Evolutionary conservation across 1,140 invertebrate species (phyloP).

Genomic region (Drosophila bifasciata): DNA sequence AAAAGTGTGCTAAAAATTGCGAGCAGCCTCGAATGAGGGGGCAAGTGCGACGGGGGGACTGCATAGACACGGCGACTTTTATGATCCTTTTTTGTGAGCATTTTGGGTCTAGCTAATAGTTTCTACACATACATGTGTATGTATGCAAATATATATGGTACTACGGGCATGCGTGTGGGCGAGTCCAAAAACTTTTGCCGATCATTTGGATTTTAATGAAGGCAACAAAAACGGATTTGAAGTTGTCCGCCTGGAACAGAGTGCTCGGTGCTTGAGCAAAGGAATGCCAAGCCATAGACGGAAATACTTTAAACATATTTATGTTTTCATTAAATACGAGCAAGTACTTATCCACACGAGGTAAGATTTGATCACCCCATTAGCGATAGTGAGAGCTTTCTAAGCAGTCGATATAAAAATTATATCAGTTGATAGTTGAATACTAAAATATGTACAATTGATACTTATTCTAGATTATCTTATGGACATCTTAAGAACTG

Average conservation of each 20-base stretch:
- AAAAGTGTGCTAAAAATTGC: constrained; percentile 74
- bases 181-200: constrained; percentile 14
- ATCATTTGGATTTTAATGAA: constrained; percentile 40
- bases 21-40: constrained; percentile 22
- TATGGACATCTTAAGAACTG: no score
- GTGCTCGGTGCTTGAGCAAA: no score
- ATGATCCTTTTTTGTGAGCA: constrained; percentile 49
- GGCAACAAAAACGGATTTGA: constrained; percentile 38
- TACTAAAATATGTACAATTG: no score
- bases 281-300: not conserved
- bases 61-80: constrained; percentile 41
- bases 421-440: no score
- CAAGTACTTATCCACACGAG: no score
- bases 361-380: no score
- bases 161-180: constrained; percentile 32
- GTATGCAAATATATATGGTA: constrained; percentile 13
- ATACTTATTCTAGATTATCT: no score
- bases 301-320: not conserved
- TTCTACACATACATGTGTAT: constrained; percentile 16
- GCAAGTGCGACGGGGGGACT: constrained; percentile 1
- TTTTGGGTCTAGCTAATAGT: constrained; percentile 64
- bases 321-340: no score
- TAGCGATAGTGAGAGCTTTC: no score
- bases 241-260: constrained; percentile 19
- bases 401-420: no score